These are phyloP conservation scores for Sebastes alutus DNA, from an alignment of 2,797 vertebrate species.

Conservation along the genomic window DNA sequence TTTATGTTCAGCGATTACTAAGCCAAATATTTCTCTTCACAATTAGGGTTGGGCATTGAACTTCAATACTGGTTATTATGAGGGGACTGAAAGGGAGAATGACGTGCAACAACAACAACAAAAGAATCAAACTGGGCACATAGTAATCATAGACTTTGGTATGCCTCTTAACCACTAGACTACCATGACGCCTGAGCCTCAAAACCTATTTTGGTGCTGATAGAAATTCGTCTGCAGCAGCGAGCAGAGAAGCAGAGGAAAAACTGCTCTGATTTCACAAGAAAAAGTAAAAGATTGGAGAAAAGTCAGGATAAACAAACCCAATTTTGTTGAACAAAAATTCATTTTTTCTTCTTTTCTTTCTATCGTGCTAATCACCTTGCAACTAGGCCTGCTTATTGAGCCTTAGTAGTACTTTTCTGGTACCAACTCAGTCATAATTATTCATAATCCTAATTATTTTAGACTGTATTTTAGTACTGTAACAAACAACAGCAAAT, in stretches of 20 bases:
- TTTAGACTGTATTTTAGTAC: neutral
- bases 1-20: neutral
- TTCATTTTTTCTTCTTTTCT: neutral
- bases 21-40: neutral
- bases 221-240: neutral
- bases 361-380: neutral
- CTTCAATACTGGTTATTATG: neutral
- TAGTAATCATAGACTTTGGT: neutral
- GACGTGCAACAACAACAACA: neutral
- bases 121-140: neutral
- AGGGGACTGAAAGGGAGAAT: neutral
- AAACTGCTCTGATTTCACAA: neutral
- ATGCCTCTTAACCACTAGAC: neutral
- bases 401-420: neutral
- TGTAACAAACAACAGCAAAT: neutral
- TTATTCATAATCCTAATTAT: neutral
- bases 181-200: neutral
- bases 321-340: neutral
- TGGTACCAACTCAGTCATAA: neutral
- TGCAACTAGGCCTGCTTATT: neutral
- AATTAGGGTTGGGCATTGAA: neutral
- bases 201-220: neutral
- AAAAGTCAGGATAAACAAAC: neutral
- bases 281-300: neutral
- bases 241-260: neutral